Evolutionary conservation across 92 coral and sea anemone species (phyloP), one percentile per base, ranked within the genome.

Genomic region (Siderastrea radians): DNA sequence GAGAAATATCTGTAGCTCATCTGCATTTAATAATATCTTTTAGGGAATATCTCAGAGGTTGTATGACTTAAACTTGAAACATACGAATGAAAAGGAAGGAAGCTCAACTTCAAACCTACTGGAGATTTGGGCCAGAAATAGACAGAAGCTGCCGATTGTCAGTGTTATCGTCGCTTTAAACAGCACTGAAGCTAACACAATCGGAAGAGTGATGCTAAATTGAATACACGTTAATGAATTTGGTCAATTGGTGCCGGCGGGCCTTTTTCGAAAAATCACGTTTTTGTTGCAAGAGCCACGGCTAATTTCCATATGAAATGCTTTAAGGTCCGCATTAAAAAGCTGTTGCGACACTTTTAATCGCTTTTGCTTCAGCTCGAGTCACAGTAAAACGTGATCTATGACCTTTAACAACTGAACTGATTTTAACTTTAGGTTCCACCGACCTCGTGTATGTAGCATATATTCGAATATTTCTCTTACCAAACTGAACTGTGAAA

Each of bases 201-300:
- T 44, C 85, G 68, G 85, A 81, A 81, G 65, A 52, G 75, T n/a
- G 26, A 3, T 16, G 77, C 45, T 16, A n/a, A 26, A 11, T 46
- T 13, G 63, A 51, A 26, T 15, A 43, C 76, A 55, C 51, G 65
- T 57, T 68, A 81, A 81, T 68, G 85, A 52, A 52, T 1, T 13
- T 19, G 5, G 26, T 6, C 76, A 43, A 53, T 54, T 8, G 75
- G 86, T 54, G 47, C 59, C 53, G 68, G 45, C 77, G 86, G 57
- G 7, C 43, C 77, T 82, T 70, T 77, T 54, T 45, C 43, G 26
- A 58, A 49, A 82, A 71, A 47, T 48, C 86, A 82, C 58, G 70
- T 68, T 60, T 57, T 52, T 44, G 19, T 15, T 38, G 49, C 15
- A 46, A 50, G 6, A 80, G 19, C 38, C 17, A 13, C 62, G 0